Percentiles rank a stretch among this genome's conserved stretches.
Evolutionary conservation across 2,888 invertebrate genomes (phyloP).

Genomic region (Tridacna gigas): DNA sequence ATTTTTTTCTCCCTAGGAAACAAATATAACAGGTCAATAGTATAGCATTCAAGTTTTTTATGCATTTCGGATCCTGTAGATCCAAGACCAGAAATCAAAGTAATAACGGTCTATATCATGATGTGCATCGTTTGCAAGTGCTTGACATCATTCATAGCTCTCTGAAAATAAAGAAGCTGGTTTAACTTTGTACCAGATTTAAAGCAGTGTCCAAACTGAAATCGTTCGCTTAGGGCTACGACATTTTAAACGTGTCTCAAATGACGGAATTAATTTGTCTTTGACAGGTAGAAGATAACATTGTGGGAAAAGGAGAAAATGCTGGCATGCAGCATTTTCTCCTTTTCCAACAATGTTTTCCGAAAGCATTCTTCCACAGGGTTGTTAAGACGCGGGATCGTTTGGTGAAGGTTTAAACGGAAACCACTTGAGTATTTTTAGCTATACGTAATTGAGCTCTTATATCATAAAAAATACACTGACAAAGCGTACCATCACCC

Average conservation of each 20-base stretch:
- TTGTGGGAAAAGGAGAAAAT: not conserved
- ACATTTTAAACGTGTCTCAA: not conserved
- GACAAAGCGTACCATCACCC: not conserved
- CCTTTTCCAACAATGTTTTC: not conserved
- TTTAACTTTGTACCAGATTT: not conserved
- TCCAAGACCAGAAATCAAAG: too few species aligned
- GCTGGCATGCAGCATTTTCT: not conserved
- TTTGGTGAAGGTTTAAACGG: not conserved
- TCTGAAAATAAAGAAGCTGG: too few species aligned
- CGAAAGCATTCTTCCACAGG: too few species aligned
- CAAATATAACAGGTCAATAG: too few species aligned
- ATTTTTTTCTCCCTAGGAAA: too few species aligned
- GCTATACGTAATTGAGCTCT: not conserved
- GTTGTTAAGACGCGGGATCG: not conserved
- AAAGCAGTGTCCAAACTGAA: not conserved
- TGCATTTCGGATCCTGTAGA: too few species aligned
- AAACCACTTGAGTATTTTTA: not conserved
- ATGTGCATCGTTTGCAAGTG: not conserved
- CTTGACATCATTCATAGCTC: not conserved
- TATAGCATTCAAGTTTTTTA: too few species aligned
- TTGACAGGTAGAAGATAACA: not conserved
- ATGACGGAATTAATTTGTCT: not conserved
- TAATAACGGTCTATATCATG: too few species aligned
- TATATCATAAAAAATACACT: not conserved
- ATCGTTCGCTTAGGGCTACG: not conserved